Evolutionary conservation across 2,797 vertebrate genomes (phyloP), one percentile per base, ranked within the genome.

Genomic region (Lagocephalus sceleratus): DNA sequence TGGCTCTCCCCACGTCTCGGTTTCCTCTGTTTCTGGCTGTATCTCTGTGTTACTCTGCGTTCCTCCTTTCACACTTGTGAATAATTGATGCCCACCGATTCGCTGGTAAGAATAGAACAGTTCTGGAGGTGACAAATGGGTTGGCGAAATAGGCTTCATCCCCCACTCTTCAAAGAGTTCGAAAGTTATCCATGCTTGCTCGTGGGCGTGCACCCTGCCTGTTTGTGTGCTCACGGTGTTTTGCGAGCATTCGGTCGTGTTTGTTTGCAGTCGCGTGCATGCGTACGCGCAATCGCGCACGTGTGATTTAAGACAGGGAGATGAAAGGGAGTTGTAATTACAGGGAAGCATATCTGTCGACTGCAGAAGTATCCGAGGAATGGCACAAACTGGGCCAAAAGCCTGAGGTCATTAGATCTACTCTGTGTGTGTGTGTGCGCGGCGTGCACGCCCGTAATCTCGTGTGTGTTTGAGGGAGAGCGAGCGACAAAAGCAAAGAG

Each of bases 291-390:
- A 47, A 59, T 66, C 76, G 73, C 72, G 82, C 73, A 75, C 73
- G 47, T 79, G 75, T 79, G 78, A 84, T 81, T 86, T 76, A 84
- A 84, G 81, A 85, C 80, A 75, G 56, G 60, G 69, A 87, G 89
- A 90, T 91, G 87, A 91, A 90, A 90, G 88, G 69, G 72, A 85
- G 73, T 77, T 81, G 80, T 91, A 90, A 91, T 92, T 90, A 90
- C 85, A 90, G 87, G 82, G 83, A 86, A 86, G 86, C 73, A 59
- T 90, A 88, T 89, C 82, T 84, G 78, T 90, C 84, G 85, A 68
- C 72, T 82, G 89, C 85, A 85, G 87, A 89, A 87, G 85, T 87
- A 90, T 89, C 86, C 76, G 51, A 84, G 84, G 90, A 89, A 88
- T 85, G 85, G 84, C 70, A 82, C 75, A 85, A 89, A 86, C 79